These are phyloP conservation scores for Glossosoma conforme DNA, from an alignment of 1,140 invertebrate genomes.

Conservation along the genomic window DNA sequence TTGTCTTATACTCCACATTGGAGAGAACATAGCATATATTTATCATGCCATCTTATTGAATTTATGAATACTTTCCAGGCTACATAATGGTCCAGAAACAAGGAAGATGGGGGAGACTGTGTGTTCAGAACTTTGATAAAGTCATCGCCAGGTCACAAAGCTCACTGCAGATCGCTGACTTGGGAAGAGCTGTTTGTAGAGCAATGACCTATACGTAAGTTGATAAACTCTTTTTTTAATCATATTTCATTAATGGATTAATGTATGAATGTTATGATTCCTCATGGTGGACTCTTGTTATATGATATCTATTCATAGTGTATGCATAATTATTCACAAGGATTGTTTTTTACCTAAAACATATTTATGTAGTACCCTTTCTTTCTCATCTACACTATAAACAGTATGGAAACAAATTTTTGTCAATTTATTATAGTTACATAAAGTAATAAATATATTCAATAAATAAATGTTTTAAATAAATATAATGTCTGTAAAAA, in stretches of 20 bases:
- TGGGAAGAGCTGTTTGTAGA: conserved; percentile 71
- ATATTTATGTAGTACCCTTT: no score
- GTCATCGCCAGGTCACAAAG: conserved; percentile 51
- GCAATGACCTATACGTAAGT: conserved; percentile 71
- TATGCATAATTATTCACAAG: no score
- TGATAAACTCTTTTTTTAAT: no score
- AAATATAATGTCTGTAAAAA: no score
- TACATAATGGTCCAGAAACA: conserved; percentile 69
- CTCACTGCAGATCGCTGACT: conserved; percentile 60
- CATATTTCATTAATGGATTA: conserved; percentile 3
- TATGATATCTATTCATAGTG: no score
- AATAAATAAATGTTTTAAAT: no score
- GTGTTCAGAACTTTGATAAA: conserved; percentile 61
- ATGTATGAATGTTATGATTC: not conserved
- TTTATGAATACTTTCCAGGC: conserved; percentile 49
- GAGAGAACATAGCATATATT: not conserved
- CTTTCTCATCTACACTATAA: no score
- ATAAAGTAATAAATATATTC: no score
- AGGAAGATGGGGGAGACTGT: conserved; percentile 75
- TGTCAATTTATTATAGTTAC: no score
- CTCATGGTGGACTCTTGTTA: not conserved
- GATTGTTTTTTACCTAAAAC: no score
- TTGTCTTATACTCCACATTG: no score
- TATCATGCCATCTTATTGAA: not conserved
- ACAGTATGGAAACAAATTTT: no score